Base-by-base conservation (phyloP, 2,888 invertebrate genomes). In the Tortrix viridana region DNA sequence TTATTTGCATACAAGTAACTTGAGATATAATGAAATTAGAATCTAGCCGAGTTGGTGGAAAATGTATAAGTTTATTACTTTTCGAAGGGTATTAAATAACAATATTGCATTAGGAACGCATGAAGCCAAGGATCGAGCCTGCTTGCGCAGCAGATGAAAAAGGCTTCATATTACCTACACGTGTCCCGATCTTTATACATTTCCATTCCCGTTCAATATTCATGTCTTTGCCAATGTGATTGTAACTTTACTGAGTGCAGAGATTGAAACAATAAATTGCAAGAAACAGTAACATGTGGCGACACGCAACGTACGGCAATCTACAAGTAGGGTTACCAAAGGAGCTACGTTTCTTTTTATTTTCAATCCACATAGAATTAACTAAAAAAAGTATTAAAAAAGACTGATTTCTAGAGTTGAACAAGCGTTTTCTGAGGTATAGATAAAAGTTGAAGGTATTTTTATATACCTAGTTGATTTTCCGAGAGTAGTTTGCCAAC, bases 191-290 rank as follows among this genome's bases (percentile, higher is more conserved):
- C 57, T 53, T 57, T 52, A 52, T 41, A 50, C 57, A 52, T 56
- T 47, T 44, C 48, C 48, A 23, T 23, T 22, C 57, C 46, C 59
- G 50, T 60, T 64, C 59, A 60, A 62, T 62, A 67, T 64, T 65
- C 63, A 64, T 67, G 63, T 55, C 65, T 65, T 65, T 52, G 65
- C 32, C 67, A 71, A 71, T 71, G 60, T 71, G 72, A 74, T 73
- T 68, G 73, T 69, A 69, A 72, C 70, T 75, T 71, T 70, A 71
- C 70, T 67, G 65, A 67, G 68, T 71, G 67, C 59, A 60, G 64
- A 66, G 86, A 86, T 86, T 86, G 86, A 73, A 81, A 85, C 84
- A 81, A 85, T 89, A 90, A 88, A 90, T 89, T 90, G 88, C 79
- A 84, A 77, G 83, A 79, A 80, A 83, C 69, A 72, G 79, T 82